These are phyloP conservation scores for Andrena marginata DNA, from an alignment of 2,888 invertebrate species.

Conservation along the genomic window DNA sequence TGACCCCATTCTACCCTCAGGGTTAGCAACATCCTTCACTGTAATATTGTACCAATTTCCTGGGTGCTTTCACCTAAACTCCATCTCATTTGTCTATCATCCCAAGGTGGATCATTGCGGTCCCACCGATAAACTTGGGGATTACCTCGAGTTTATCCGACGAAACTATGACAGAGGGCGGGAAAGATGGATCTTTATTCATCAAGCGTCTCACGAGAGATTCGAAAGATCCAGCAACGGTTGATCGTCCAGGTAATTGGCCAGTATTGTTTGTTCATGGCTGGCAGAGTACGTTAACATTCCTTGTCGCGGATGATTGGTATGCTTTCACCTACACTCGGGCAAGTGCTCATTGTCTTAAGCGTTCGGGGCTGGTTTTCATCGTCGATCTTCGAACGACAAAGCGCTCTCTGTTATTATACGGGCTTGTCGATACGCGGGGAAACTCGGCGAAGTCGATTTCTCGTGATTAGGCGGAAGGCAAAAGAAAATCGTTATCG, in stretches of 20 bases:
- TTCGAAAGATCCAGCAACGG: slow-evolving; percentile 49
- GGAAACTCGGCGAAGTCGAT: slow-evolving; percentile 39
- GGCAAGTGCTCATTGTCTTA: slow-evolving; percentile 64
- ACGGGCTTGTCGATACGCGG: slow-evolving; percentile 38
- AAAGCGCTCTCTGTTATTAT: slow-evolving; percentile 45
- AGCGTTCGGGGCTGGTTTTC: slow-evolving; percentile 41
- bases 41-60: slow-evolving; percentile 13
- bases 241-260: slow-evolving; percentile 66
- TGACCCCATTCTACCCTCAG: background rate
- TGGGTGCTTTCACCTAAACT: slow-evolving; percentile 58
- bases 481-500: slow-evolving; percentile 41
- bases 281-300: slow-evolving; percentile 68
- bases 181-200: slow-evolving; percentile 19
- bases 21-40: slow-evolving; percentile 32
- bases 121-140: slow-evolving; percentile 12
- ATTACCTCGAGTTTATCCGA: slow-evolving; percentile 16
- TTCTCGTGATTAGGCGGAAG: slow-evolving; percentile 53
- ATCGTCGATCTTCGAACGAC: slow-evolving; percentile 37
- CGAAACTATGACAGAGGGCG: background rate
- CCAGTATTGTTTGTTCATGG: slow-evolving; percentile 70
- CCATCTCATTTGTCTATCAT: slow-evolving; percentile 18
- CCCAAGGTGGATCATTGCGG: slow-evolving; percentile 11
- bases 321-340: slow-evolving; percentile 73
- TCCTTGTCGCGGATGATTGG: slow-evolving; percentile 67
- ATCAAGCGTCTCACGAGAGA: slow-evolving; percentile 43